Evolutionary conservation across 2,888 invertebrate genomes (phyloP).

Genomic region (Phragmatobia fuliginosa): DNA sequence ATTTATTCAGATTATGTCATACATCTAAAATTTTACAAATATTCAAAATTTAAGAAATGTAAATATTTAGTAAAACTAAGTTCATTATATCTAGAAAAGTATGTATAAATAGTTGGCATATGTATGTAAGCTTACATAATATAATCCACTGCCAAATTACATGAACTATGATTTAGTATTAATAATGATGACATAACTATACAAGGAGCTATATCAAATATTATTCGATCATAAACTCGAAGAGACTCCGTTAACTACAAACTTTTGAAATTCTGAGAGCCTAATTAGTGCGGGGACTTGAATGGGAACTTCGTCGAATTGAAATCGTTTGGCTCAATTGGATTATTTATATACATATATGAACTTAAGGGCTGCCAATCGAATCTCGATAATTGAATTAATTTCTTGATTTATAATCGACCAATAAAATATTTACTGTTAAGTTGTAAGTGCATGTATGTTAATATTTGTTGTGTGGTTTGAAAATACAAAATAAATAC

Average conservation of each 20-base stretch:
- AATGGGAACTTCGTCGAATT: neutral
- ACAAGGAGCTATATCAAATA: neutral
- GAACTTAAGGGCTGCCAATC: neutral
- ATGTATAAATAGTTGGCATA: conserved; percentile 16
- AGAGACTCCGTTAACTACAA: neutral
- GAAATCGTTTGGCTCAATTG: neutral
- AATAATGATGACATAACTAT: neutral
- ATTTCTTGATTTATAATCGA: neutral
- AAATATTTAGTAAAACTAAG: conserved; percentile 31
- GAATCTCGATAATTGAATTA: neutral
- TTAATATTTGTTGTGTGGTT: no score
- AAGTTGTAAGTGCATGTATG: no score
- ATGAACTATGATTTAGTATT: neutral
- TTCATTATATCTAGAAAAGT: conserved; percentile 22
- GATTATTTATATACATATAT: neutral
- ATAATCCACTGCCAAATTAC: conserved; percentile 27
- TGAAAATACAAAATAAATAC: no score
- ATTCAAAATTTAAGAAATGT: conserved; percentile 17
- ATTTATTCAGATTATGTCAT: neutral
- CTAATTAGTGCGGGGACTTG: neutral
- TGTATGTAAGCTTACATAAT: neutral
- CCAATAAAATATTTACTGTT: no score
- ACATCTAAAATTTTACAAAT: neutral
- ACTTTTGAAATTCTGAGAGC: neutral
- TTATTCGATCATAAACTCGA: neutral